Conservation (phyloP, 2,797 vertebrate species). For the Pangasius macronema region DNA sequence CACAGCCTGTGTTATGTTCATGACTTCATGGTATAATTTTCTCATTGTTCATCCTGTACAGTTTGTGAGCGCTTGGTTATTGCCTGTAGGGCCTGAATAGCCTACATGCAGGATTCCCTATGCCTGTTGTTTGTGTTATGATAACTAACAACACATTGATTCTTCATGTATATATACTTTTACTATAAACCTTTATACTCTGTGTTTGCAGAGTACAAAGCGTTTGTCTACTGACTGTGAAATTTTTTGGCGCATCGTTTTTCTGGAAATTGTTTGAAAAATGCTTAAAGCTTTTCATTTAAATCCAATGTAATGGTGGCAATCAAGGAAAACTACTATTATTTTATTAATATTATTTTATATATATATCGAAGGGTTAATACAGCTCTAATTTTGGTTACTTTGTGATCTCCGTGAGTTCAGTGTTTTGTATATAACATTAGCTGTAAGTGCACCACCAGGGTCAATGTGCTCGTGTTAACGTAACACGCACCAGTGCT, state of each 20-base stretch:
- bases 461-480: not conserved
- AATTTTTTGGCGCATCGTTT: not conserved
- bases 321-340: not conserved
- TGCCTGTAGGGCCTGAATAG: not conserved
- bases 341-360: not conserved
- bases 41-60: not conserved
- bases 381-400: not conserved
- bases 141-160: not conserved
- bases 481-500: conserved; percentile 24
- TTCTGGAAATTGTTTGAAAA: not conserved
- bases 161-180: too few species aligned
- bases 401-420: not conserved
- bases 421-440: not conserved
- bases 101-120: not conserved
- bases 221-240: too few species aligned
- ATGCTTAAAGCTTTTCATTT: not conserved
- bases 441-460: not conserved
- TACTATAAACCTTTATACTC: too few species aligned
- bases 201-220: too few species aligned
- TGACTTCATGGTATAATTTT: not conserved
- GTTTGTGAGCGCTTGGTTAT: not conserved
- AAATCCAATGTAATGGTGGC: not conserved
- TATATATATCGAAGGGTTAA: not conserved
- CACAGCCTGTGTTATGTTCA: not conserved
- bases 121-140: not conserved